Conservation (phyloP, 2,797 vertebrate species). For the Molossus alvarezi region DNA sequence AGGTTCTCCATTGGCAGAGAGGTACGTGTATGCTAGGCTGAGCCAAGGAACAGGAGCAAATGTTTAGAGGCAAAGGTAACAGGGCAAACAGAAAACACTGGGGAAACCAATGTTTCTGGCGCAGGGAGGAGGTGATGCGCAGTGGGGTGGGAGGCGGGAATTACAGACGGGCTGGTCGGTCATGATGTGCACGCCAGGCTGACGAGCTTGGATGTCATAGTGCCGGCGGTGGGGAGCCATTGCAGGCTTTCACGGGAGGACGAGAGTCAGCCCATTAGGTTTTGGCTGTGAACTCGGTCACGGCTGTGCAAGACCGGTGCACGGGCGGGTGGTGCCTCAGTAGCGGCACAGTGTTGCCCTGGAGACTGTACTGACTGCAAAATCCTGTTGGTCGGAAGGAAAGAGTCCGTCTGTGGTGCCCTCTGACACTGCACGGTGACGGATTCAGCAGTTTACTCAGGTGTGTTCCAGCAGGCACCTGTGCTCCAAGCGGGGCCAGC, state of each 20-base stretch:
- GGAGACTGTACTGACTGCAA: too few species aligned
- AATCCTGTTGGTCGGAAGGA: neutral
- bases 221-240: neutral
- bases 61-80: neutral
- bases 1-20: neutral
- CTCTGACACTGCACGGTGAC: neutral
- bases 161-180: neutral
- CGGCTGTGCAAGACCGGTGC: neutral
- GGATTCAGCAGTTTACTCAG: neutral
- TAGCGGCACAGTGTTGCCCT: rapidly evolving
- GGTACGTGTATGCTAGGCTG: neutral
- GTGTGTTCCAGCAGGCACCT: neutral
- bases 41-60: neutral
- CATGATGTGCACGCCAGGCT: rapidly evolving
- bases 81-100: neutral
- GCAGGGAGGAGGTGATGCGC: too few species aligned
- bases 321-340: neutral
- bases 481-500: rapidly evolving
- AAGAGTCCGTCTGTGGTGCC: neutral
- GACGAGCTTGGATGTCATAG: neutral
- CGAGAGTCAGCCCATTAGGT: neutral
- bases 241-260: neutral
- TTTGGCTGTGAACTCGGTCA: neutral
- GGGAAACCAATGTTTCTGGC: neutral
- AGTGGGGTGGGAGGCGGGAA: neutral